phyloP scores from a whole-genome alignment of 2,888 invertebrate genomes.

The Cacoxenus indagator region DNA sequence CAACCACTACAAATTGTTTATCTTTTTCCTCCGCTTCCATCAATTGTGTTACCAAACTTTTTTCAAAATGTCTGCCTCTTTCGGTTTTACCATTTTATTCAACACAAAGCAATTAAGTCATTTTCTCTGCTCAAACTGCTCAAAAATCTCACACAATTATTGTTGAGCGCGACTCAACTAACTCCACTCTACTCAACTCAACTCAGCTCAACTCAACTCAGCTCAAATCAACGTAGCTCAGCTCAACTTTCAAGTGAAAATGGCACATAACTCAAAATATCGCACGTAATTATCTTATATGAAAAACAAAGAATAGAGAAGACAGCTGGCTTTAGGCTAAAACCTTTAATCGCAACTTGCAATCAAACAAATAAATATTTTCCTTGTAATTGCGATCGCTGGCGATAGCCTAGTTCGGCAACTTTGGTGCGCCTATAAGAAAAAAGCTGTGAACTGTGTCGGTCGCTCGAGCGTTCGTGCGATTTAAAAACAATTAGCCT shows the following conservation, averaged over 20 bases:
- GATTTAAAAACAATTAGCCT: neutral
- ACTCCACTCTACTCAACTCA: neutral
- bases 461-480: neutral
- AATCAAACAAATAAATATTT: neutral
- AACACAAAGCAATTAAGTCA: slow-evolving; percentile 50
- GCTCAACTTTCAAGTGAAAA: neutral
- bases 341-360: neutral
- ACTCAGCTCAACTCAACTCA: neutral
- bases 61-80: neutral
- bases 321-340: neutral
- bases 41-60: neutral
- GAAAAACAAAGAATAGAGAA: neutral
- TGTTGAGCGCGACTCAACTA: neutral
- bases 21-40: no score
- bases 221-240: neutral
- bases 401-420: neutral
- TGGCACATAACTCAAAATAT: slow-evolving; percentile 1
- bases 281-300: neutral
- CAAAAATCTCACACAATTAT: slow-evolving; percentile 56
- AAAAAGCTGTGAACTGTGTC: neutral
- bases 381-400: neutral
- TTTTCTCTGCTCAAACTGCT: slow-evolving; percentile 46
- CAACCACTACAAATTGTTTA: no score
- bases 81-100: no score
- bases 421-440: neutral